phyloP scores from a whole-genome alignment of 2,113 vertebrate species.

The Engraulis encrasicolus region DNA sequence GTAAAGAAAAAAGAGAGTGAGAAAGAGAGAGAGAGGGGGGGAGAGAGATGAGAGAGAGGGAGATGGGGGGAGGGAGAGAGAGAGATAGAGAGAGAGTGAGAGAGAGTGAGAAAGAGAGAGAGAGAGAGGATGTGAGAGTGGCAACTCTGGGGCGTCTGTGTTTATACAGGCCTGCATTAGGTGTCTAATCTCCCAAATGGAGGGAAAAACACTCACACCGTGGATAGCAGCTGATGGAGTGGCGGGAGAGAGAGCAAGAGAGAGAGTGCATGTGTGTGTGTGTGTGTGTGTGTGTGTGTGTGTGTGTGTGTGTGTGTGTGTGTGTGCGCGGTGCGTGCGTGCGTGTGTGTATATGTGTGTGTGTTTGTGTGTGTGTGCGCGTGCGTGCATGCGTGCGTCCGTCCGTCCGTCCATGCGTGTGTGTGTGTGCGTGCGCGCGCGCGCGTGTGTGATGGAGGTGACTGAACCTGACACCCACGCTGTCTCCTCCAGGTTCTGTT shows the following conservation, averaged over 20 bases:
- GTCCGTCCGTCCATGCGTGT: too few relatives aligned
- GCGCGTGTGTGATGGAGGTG: neutral
- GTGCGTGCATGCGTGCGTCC: too few relatives aligned
- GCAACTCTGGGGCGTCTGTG: neutral
- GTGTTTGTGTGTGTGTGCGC: neutral
- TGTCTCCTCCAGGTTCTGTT: constrained; percentile 15
- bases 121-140: constrained; percentile 1
- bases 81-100: too few relatives aligned
- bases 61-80: too few relatives aligned
- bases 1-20: too few relatives aligned
- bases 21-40: too few relatives aligned
- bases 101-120: too few relatives aligned
- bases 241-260: too few relatives aligned
- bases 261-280: neutral
- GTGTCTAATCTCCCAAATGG: neutral
- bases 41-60: too few relatives aligned
- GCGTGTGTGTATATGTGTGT: neutral
- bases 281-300: neutral
- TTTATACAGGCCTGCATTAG: constrained; percentile 13
- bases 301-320: neutral
- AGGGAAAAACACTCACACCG: constrained; percentile 11
- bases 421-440: neutral
- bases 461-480: neutral
- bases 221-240: neutral
- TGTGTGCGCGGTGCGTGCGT: neutral